These are phyloP conservation scores for Drosophila teissieri DNA, from an alignment of 1,140 invertebrate species.

Conservation along the genomic window DNA sequence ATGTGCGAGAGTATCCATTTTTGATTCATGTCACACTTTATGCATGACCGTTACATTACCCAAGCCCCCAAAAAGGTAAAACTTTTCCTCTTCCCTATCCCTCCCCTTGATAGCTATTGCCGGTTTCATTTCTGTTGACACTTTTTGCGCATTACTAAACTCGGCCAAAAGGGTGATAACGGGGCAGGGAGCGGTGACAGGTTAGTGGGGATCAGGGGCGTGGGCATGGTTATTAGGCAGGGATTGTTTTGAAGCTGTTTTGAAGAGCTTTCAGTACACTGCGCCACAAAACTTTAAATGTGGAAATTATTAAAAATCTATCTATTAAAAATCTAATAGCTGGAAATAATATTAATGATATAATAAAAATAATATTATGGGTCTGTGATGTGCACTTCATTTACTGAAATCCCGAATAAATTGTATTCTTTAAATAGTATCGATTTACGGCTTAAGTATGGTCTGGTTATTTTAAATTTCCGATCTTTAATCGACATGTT, in stretches of 20 bases:
- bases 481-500: too few species aligned
- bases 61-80: slow-evolving; percentile 51
- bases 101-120: slow-evolving; percentile 12
- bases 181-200: background rate
- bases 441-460: too few species aligned
- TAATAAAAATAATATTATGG: too few species aligned
- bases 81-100: background rate
- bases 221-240: slow-evolving; percentile 59
- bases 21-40: slow-evolving; percentile 58
- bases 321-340: background rate
- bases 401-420: background rate
- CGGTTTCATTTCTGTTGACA: slow-evolving; percentile 58
- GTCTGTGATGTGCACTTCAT: background rate
- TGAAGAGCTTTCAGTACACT: slow-evolving; percentile 17
- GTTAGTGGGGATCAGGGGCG: slow-evolving; percentile 12
- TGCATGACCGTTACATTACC: slow-evolving; percentile 71
- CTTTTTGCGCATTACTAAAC: slow-evolving; percentile 65
- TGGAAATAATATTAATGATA: background rate
- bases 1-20: slow-evolving; percentile 1
- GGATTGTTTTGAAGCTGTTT: slow-evolving; percentile 44
- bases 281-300: slow-evolving; percentile 3
- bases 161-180: slow-evolving; percentile 27
- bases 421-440: too few species aligned
- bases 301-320: too few species aligned
- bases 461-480: too few species aligned